Conservation (phyloP, 2,797 vertebrate species). For the Takifugu rubripes region DNA sequence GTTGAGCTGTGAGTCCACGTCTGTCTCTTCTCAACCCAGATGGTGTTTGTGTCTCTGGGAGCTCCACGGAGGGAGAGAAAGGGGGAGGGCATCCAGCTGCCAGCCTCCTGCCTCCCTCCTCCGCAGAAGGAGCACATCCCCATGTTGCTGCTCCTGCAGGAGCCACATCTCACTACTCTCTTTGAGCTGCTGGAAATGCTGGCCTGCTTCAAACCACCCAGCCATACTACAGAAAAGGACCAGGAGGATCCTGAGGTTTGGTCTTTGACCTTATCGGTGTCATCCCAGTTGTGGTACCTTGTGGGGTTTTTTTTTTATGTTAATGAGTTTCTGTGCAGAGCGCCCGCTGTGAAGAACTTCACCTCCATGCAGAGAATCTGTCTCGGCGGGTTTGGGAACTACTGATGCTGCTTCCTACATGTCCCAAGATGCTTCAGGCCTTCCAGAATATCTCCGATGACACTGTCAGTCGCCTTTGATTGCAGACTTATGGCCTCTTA, state of each 20-base stretch:
- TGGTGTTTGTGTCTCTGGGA: constrained; percentile 98
- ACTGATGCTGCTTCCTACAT: constrained; percentile 95
- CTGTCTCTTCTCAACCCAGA: constrained; percentile 67
- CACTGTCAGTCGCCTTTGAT: constrained; percentile 70
- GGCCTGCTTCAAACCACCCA: constrained; percentile 94
- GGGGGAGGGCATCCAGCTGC: constrained; percentile 94
- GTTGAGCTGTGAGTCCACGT: neutral
- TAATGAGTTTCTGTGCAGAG: constrained; percentile 66
- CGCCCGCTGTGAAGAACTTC: constrained; percentile 91
- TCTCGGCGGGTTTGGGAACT: constrained; percentile 97
- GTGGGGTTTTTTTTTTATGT: too few species aligned
- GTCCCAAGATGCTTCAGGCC: constrained; percentile 97
- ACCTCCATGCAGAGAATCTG: constrained; percentile 96
- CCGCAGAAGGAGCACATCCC: constrained; percentile 99
- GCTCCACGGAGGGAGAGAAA: constrained; percentile 94
- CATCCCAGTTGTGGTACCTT: too few species aligned
- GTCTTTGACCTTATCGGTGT: too few species aligned
- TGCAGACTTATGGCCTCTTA: too few species aligned
- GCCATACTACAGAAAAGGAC: constrained; percentile 74
- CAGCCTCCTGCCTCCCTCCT: constrained; percentile 93
- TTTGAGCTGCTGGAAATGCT: constrained; percentile 98
- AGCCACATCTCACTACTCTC: constrained; percentile 95
- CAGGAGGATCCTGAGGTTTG: constrained; percentile 86
- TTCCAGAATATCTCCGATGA: constrained; percentile 98
- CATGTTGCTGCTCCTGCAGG: constrained; percentile 96